A percentile compares a stretch with the other conserved stretches of the same genome.
Evolutionary conservation across 2,888 invertebrate species (phyloP).

Genomic region (Zygothrica quintamaculata): DNA sequence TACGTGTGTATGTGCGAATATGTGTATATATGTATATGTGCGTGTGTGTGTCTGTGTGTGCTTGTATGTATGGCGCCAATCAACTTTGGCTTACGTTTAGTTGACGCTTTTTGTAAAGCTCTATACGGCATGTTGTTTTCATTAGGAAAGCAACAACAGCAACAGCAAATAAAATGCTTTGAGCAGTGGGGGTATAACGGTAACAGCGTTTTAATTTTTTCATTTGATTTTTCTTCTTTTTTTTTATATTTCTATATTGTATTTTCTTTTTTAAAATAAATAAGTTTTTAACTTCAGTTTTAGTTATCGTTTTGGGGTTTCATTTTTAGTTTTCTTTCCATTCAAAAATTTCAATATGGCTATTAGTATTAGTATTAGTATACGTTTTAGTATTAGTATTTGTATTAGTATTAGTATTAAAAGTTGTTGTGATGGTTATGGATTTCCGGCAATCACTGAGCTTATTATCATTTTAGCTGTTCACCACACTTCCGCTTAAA

Average conservation of each 20-base stretch:
- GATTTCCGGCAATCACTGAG: conserved; percentile 20
- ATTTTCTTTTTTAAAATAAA: conserved; percentile 65
- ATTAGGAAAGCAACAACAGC: conserved; percentile 58
- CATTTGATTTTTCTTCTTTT: too few relatives aligned
- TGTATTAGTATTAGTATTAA: too few relatives aligned
- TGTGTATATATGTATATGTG: conserved; percentile 6
- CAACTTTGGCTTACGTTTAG: conserved; percentile 78
- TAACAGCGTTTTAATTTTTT: too few relatives aligned
- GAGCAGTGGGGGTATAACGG: conserved; percentile 41
- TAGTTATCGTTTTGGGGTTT: conserved; percentile 28
- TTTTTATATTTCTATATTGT: too few relatives aligned
- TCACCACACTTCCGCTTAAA: too few relatives aligned
- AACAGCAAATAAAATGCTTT: conserved; percentile 37
- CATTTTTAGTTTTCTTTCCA: conserved; percentile 29
- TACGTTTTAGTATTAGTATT: background rate
- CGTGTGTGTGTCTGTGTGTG: conserved; percentile 16
- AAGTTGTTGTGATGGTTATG: conserved; percentile 12
- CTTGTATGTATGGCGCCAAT: conserved; percentile 66
- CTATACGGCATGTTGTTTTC: conserved; percentile 73
- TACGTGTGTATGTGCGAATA: conserved; percentile 6
- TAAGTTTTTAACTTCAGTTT: conserved; percentile 59
- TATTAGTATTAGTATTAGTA: background rate
- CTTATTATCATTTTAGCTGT: too few relatives aligned
- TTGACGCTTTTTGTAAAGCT: conserved; percentile 65
- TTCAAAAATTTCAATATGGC: too few relatives aligned